These are phyloP conservation scores for Leptinotarsa texana DNA, from an alignment of 1,140 invertebrate species.

Conservation along the genomic window DNA sequence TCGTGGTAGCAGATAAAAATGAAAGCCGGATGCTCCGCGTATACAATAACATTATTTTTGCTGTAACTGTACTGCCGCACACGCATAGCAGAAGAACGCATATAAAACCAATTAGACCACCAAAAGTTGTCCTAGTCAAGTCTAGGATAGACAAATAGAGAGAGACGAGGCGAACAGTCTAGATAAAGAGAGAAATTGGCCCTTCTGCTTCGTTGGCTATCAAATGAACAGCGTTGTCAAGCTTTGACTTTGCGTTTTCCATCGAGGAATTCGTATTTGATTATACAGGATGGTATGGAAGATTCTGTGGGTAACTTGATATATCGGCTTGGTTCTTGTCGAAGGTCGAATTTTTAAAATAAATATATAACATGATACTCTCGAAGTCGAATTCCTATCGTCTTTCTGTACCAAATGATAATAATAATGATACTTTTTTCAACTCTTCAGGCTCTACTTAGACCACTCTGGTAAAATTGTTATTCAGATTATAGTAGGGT, in stretches of 20 bases:
- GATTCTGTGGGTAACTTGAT: no score
- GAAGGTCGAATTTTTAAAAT: no score
- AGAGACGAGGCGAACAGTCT: conserved; percentile 2
- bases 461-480: no score
- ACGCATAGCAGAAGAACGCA: conserved; percentile 25
- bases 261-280: no score
- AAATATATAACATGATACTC: no score
- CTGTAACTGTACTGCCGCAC: conserved; percentile 28
- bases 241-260: neutral
- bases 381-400: no score
- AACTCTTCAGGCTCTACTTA: no score
- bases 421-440: no score
- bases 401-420: no score
- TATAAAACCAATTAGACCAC: conserved; percentile 35
- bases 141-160: conserved; percentile 36
- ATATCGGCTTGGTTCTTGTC: no score
- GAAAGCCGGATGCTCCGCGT: conserved; percentile 7
- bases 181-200: conserved; percentile 24
- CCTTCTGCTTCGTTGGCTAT: conserved; percentile 26
- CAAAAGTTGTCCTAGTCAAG: conserved; percentile 37
- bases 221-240: conserved; percentile 22
- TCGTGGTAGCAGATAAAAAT: neutral
- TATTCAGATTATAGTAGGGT: no score
- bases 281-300: no score
- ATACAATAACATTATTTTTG: conserved; percentile 27